Percentiles rank a stretch among this genome's conserved stretches.
Evolutionary conservation across 2,113 vertebrate genomes (phyloP).

Genomic region (Aptenodytes patagonicus): DNA sequence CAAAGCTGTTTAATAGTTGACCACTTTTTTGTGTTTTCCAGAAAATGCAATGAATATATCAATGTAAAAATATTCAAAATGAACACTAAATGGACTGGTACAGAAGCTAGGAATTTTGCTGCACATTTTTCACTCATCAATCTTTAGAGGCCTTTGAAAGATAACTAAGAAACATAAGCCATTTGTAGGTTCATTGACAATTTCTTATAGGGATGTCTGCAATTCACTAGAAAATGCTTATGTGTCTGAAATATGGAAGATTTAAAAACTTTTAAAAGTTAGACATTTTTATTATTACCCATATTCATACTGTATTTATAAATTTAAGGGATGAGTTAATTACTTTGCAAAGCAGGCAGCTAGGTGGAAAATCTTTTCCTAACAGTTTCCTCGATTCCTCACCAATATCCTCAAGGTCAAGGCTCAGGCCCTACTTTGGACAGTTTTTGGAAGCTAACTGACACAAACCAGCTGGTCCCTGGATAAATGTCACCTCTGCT

Average conservation of each 20-base stretch:
- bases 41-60: background rate
- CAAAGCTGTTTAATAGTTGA: background rate
- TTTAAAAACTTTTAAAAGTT: background rate
- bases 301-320: background rate
- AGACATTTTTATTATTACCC: background rate
- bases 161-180: background rate
- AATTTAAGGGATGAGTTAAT: background rate
- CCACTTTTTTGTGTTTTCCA: background rate
- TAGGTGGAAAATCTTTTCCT: background rate
- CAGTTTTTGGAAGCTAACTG: background rate
- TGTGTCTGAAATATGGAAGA: background rate
- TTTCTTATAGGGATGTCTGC: background rate
- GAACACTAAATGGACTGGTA: background rate
- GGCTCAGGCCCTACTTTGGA: background rate
- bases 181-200: background rate
- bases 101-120: background rate
- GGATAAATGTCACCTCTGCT: background rate
- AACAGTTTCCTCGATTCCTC: background rate
- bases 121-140: background rate
- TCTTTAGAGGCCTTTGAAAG: background rate
- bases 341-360: background rate
- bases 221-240: background rate
- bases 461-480: background rate
- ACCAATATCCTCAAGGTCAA: rapidly evolving
- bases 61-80: background rate